These are phyloP conservation scores for Chrysemys picta DNA, from an alignment of 2,113 vertebrate genomes.

Conservation along the genomic window DNA sequence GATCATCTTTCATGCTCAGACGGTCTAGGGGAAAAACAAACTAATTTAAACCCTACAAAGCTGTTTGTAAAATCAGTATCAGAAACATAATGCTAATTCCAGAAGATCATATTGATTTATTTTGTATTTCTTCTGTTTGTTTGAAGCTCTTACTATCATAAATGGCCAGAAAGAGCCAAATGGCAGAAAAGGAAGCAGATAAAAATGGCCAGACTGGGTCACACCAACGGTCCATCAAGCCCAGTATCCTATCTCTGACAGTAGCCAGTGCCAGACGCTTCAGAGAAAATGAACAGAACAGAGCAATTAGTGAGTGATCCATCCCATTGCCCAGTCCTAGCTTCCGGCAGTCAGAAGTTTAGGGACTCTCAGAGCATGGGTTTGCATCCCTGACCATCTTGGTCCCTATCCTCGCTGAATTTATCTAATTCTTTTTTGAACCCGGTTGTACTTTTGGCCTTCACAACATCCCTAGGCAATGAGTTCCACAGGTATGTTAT, in stretches of 20 bases:
- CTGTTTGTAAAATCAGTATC: neutral
- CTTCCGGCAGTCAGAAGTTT: neutral
- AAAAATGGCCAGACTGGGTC: neutral
- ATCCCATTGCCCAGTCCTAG: neutral
- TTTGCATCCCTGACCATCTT: too few species aligned
- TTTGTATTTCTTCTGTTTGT: neutral
- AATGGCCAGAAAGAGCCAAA: neutral
- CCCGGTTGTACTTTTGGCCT: neutral
- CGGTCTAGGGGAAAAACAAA: constrained; percentile 79
- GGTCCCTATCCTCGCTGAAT: neutral
- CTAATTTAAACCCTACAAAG: neutral
- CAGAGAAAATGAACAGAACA: neutral
- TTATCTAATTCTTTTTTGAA: neutral
- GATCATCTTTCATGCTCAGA: constrained; percentile 85
- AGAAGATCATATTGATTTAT: neutral
- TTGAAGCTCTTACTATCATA: neutral
- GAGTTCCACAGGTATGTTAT: neutral
- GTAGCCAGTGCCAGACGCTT: neutral
- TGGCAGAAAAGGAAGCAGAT: neutral
- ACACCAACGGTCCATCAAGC: neutral
- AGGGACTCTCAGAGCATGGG: neutral
- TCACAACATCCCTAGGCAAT: neutral
- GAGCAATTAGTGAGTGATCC: neutral
- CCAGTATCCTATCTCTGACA: neutral
- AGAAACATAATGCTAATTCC: neutral